Base-by-base conservation (phyloP, 2,113 vertebrate genomes). In the Tichodroma muraria region DNA sequence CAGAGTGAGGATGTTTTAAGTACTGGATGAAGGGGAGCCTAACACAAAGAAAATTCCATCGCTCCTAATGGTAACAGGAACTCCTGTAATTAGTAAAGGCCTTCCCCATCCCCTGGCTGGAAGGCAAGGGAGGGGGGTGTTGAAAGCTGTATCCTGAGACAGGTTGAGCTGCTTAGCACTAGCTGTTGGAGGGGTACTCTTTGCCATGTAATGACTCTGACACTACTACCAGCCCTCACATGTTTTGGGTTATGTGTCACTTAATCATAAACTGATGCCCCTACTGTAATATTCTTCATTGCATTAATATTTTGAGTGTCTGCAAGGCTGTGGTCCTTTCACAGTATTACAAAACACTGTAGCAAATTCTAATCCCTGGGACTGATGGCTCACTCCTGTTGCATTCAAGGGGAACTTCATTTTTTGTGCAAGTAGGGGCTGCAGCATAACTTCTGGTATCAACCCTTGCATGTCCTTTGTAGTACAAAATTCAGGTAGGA, bases 61-160 rank as follows among this genome's bases (percentile, higher is more conserved):
- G 6, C 20, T 90, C 7, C 38, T 66, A 52, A 45, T 0, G 0
- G 27, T 60, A n/a, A 60, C 47, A 64, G 9, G 28, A 90, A 7
- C 17, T 59, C 38, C 54, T 66, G 8, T 21, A 69, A 40, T 4
- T 42, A 42, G 23, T 10, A 19, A 14, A 69, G 42, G 22, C 3
- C 7, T 44, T 72, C 15, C 17, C 8, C 18, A 27, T 68, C 5
- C 24, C 23, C 24, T n/a, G 22, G 13, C 15, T 77, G 18, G 14
- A 35, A 33, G 37, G 9, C 28, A 50, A 2, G 2, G 22, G 7
- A 37, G 1, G 0, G 3, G 3, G 3, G 0, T 30, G 23, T 63
- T 54, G 56, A 81, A 71, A 38, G 68, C 19, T 1, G 0, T 5
- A 19, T 25, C 16, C 33, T 1, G 2, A 76, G 40, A 44, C 15